Evolutionary conservation across 2,797 vertebrate species (phyloP).

Genomic region (Acrossocheilus wenchowensis): DNA sequence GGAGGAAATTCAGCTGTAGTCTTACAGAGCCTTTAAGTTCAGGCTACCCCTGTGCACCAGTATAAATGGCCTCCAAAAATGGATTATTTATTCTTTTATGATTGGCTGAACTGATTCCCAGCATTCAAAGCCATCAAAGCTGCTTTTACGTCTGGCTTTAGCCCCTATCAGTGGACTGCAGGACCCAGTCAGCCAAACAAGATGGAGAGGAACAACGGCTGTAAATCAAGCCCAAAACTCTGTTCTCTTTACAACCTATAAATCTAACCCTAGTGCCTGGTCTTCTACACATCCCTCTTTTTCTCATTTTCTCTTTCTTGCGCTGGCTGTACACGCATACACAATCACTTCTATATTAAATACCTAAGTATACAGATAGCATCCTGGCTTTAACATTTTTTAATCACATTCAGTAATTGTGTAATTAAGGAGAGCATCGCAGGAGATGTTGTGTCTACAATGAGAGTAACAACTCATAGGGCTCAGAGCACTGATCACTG

Average conservation of each 20-base stretch:
- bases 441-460: slow-evolving; percentile 63
- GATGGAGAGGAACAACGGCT: slow-evolving; percentile 63
- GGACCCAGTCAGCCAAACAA: slow-evolving; percentile 66
- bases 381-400: slow-evolving; percentile 53
- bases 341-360: not conserved
- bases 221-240: slow-evolving; percentile 71
- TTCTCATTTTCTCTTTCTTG: not conserved
- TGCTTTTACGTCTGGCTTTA: slow-evolving; percentile 64
- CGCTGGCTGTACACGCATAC: not conserved
- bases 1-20: not conserved
- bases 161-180: slow-evolving; percentile 70
- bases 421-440: slow-evolving; percentile 35
- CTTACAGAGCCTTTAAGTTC: slow-evolving; percentile 29
- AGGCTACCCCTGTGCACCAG: slow-evolving; percentile 42
- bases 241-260: slow-evolving; percentile 62
- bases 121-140: slow-evolving; percentile 63
- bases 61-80: slow-evolving; percentile 61
- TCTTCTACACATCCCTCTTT: slow-evolving; percentile 46
- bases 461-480: slow-evolving; percentile 56
- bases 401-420: slow-evolving; percentile 26
- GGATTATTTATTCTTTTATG: slow-evolving; percentile 70
- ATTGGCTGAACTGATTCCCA: slow-evolving; percentile 62
- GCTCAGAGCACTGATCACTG: slow-evolving; percentile 49
- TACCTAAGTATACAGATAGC: slow-evolving; percentile 14
- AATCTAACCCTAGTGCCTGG: slow-evolving; percentile 64